Conservation (phyloP, 2,797 vertebrate genomes). For the Thalassophryne amazonica region DNA sequence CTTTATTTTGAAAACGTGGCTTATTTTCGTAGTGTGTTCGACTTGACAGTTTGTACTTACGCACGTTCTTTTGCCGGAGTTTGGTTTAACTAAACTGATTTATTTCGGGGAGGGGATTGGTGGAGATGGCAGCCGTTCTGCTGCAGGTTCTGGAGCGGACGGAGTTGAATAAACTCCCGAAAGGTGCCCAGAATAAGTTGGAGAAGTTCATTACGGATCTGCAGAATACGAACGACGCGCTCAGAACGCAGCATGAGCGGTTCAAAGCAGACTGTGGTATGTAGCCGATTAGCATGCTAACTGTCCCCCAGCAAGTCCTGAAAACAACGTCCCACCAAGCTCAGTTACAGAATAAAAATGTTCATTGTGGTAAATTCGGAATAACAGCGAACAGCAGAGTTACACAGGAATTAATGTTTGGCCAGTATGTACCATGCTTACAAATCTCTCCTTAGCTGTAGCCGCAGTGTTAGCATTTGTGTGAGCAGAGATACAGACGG, state of each 20-base stretch:
- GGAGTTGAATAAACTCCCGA: conserved; percentile 89
- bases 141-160: conserved; percentile 87
- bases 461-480: no score
- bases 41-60: not conserved
- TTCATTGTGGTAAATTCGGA: no score
- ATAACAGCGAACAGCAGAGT: no score
- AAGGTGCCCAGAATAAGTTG: conserved; percentile 87
- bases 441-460: no score
- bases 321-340: no score
- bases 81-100: not conserved
- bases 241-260: conserved; percentile 86
- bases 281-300: conserved; percentile 18
- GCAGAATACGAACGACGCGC: conserved; percentile 84
- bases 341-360: no score
- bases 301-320: no score
- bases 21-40: not conserved
- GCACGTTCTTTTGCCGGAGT: not conserved
- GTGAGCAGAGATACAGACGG: no score
- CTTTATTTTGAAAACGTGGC: conserved; percentile 40
- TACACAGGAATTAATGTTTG: no score
- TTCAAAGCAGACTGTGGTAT: conserved; percentile 90
- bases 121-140: conserved; percentile 87
- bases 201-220: conserved; percentile 90
- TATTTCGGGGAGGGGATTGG: not conserved
- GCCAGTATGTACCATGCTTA: no score